phyloP scores from a whole-genome alignment of 2,797 vertebrate species.

The Semotilus atromaculatus region DNA sequence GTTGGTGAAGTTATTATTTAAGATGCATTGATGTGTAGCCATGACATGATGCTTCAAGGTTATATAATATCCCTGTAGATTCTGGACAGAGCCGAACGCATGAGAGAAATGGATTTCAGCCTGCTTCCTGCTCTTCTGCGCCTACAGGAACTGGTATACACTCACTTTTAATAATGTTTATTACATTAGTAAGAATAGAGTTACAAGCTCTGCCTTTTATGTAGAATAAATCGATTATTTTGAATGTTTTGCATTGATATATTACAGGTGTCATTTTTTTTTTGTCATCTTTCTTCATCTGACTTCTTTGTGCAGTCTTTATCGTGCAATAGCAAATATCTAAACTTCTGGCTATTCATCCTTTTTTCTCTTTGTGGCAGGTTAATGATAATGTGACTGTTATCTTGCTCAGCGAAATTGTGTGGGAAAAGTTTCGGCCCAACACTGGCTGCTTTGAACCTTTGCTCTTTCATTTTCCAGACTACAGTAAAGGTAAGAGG shows the following conservation, averaged over 20 bases:
- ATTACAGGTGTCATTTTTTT: not conserved
- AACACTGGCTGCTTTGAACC: constrained; percentile 92
- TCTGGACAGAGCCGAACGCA: constrained; percentile 92
- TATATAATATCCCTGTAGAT: constrained; percentile 76
- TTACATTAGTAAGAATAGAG: not conserved
- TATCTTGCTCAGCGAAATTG: constrained; percentile 92
- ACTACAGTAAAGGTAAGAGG: constrained; percentile 95
- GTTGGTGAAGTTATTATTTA: not conserved
- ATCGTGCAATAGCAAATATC: not conserved
- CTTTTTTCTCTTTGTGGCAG: constrained; percentile 67
- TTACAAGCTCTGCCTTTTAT: not conserved
- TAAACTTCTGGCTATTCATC: not conserved
- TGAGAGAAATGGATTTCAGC: constrained; percentile 90
- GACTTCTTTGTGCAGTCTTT: not conserved
- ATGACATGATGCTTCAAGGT: not conserved
- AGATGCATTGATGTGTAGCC: not conserved
- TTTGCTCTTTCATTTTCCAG: constrained; percentile 90
- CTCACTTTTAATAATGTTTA: constrained; percentile 4
- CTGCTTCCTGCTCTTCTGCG: constrained; percentile 92
- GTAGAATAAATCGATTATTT: too few species aligned
- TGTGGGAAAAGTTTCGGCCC: constrained; percentile 96
- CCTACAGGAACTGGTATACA: constrained; percentile 91
- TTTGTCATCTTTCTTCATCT: not conserved
- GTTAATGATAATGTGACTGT: constrained; percentile 90
- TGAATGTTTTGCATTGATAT: not conserved